Percentiles rank a stretch among this genome's conserved stretches.
Evolutionary conservation across 1,140 invertebrate genomes (phyloP).

Genomic region (Drosophila ironensis): DNA sequence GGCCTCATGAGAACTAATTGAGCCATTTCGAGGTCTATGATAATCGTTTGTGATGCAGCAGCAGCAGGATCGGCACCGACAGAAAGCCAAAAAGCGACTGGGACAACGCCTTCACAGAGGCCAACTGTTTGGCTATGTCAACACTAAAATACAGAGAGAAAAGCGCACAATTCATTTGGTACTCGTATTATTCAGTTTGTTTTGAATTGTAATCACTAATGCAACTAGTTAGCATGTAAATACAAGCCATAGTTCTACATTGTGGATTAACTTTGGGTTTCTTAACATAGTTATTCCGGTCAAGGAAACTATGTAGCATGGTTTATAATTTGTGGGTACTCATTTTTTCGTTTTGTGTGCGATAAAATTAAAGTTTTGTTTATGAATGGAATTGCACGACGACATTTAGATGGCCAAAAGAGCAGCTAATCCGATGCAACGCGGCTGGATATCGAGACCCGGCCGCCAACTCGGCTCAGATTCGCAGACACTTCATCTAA

Average conservation of each 20-base stretch:
- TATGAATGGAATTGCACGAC: conserved; percentile 79
- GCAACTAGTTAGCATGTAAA: too few species aligned
- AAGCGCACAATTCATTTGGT: too few species aligned
- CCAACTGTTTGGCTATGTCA: conserved; percentile 51
- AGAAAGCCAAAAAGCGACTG: background rate
- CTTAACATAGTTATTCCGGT: too few species aligned
- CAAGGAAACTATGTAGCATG: too few species aligned
- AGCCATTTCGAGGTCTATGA: conserved; percentile 70
- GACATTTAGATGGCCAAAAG: conserved; percentile 38
- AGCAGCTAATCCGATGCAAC: conserved; percentile 38
- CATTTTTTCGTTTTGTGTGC: conserved; percentile 12
- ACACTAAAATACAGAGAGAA: conserved; percentile 13
- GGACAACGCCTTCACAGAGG: conserved; percentile 49
- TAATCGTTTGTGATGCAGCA: conserved; percentile 66
- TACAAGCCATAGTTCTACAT: too few species aligned
- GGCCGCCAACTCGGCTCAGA: conserved; percentile 48
- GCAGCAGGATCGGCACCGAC: too few species aligned
- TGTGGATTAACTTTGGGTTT: too few species aligned
- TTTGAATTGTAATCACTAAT: too few species aligned
- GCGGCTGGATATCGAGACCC: conserved; percentile 64
- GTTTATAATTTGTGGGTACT: background rate
- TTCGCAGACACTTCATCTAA: conserved; percentile 81
- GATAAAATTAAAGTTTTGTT: conserved; percentile 81
- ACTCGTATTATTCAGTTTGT: too few species aligned
- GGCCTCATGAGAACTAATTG: conserved; percentile 69